Evolutionary conservation across 2,113 vertebrate species (phyloP), one percentile per base, ranked within the genome.

Genomic region (Cercocebus atys): DNA sequence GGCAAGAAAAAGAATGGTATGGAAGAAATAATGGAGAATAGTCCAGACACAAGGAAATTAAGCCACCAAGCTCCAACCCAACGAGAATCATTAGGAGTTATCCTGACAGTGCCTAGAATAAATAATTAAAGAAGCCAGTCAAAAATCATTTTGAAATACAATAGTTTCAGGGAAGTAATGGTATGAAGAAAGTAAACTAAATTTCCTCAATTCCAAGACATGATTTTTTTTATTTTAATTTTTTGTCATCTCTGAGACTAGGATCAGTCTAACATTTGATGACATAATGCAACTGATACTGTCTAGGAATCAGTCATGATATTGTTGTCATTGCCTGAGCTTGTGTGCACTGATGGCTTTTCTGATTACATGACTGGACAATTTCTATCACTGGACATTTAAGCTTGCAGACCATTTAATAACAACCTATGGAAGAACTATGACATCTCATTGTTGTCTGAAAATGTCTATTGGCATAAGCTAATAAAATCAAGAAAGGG

Each of bases 51-150:
- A 47, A 99, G 64, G 98, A 99, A 99, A 18, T 99, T 98, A 83
- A 99, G 96, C 99, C 99, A 99, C 99, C 99, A 99, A 0, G 99
- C 99, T 0, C 99, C 99, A 66, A 99, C 99, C 99, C 99, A 99
- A 38, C 99, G 99, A 17, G 99, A 98, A 72, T 99, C 99, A n/a
- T 98, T 98, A 0, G 99, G 99, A 17, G 99, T 99, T 97, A 99
- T 99, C 64, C 97, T 99, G 91, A 99, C 97, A 35, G 79, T 99
- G 23, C 98, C 99, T 99, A 95, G 32, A 98, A 97, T 61, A 32
- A 97, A 97, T n/a, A 50, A 97, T 88, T 79, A 85, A 94, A 93
- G 25, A 80, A 50, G 47, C 0, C 23, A 90, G 70, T 94, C 43
- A 97, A 35, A 89, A 86, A 68, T 85, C 9, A 95, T 59, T 81